Evolutionary conservation across 2,888 invertebrate species (phyloP), one percentile per base, ranked within the genome.

Genomic region (Phania funesta): DNA sequence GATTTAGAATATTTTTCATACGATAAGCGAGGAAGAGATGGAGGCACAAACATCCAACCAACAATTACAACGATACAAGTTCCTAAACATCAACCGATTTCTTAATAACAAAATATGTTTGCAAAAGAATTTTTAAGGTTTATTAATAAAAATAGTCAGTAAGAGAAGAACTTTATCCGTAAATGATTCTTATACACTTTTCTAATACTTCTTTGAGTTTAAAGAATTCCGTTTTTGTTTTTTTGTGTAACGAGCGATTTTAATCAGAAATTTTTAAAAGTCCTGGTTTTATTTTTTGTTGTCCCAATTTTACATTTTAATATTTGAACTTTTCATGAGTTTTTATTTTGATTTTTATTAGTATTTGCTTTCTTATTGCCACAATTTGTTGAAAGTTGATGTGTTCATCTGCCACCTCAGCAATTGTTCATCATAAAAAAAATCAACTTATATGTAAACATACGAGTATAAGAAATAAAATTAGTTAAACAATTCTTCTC

Each of bases 341-440:
- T n/a, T n/a, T n/a, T 50, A 50, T 67, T 67, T 67, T 48, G 58
- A 56, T 22, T 77, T 77, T 64, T 78, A 78, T 41, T 46, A 26
- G 54, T 48, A 78, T 70, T 62, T 48, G 60, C 56, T 76, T 67
- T 26, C 60, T 60, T 71, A 64, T 75, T 52, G 67, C 29, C 68
- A 41, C 50, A 68, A 50, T 70, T 62, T 60, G 70, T 62, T 41
- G 20, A 56, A 29, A 41, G 26, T 74, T 32, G 64, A 54, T 64
- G 44, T 50, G 16, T 64, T 20, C 41, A 74, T 74, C 50, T 79
- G 84, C 85, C 73, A 85, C 84, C 84, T 85, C 84, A 85, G 83
- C 85, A 83, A 76, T 85, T 85, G 79, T 68, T 84, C 84, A 85
- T 84, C 84, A 77, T 58, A 56, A 74, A 77, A 74, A 64, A 50